These are phyloP conservation scores for Gymnocephalus cernua DNA, from an alignment of 2,113 vertebrate genomes.

Conservation along the genomic window DNA sequence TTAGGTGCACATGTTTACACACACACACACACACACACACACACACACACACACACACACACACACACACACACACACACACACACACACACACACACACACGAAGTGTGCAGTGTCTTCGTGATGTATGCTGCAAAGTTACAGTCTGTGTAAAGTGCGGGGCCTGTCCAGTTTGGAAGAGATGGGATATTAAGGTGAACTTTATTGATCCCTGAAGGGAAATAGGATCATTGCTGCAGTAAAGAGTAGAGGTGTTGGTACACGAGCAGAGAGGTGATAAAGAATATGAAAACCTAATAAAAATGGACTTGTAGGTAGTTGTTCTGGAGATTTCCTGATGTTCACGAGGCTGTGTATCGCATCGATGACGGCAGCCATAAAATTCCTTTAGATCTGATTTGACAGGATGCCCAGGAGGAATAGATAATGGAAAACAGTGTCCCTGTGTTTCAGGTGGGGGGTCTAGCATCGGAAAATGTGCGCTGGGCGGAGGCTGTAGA, in stretches of 20 bases:
- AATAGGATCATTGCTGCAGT: slow-evolving; percentile 43
- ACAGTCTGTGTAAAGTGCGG: slow-evolving; percentile 2
- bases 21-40: neutral
- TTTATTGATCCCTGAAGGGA: slow-evolving; percentile 64
- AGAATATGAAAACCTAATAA: slow-evolving; percentile 60
- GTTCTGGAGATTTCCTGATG: slow-evolving; percentile 24
- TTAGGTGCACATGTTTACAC: slow-evolving; percentile 7
- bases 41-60: neutral
- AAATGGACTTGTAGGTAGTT: slow-evolving; percentile 35
- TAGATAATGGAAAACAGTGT: neutral
- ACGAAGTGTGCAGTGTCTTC: slow-evolving; percentile 14
- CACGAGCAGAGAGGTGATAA: slow-evolving; percentile 54
- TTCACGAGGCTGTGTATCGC: neutral
- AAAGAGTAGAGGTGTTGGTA: slow-evolving; percentile 47
- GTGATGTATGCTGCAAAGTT: slow-evolving; percentile 21
- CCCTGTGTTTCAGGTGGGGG: slow-evolving; percentile 87
- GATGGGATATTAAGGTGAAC: slow-evolving; percentile 58
- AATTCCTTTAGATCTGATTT: slow-evolving; percentile 41
- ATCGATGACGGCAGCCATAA: neutral
- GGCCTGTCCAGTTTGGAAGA: slow-evolving; percentile 40
- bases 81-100: neutral
- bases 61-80: neutral
- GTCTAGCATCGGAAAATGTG: slow-evolving; percentile 92
- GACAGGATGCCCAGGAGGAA: neutral
- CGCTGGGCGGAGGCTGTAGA: slow-evolving; percentile 92